phyloP scores from a whole-genome alignment of 2,888 invertebrate genomes.

The Tolmerus cingulatus region DNA sequence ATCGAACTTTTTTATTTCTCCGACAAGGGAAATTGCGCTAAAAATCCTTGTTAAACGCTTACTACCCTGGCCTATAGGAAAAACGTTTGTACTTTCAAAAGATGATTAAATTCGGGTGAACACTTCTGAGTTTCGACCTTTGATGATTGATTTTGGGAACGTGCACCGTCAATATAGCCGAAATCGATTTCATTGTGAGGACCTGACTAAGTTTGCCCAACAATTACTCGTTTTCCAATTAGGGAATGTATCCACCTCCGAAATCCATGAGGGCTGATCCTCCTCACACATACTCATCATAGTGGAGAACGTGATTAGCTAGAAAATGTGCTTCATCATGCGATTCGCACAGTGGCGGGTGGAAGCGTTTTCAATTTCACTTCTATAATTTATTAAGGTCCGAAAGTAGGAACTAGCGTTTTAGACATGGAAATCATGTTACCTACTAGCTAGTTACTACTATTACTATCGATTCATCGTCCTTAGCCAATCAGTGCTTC shows the following conservation, averaged over 20 bases:
- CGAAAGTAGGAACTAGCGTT: background rate
- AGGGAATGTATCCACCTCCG: background rate
- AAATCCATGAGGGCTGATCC: background rate
- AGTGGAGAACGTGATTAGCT: background rate
- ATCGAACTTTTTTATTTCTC: background rate
- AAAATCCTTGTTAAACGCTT: background rate
- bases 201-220: background rate
- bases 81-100: background rate
- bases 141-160: background rate
- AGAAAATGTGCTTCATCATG: background rate
- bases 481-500: background rate
- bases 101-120: background rate
- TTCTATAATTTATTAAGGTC: background rate
- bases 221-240: background rate
- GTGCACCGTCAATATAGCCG: background rate
- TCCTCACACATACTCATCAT: background rate
- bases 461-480: background rate
- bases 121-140: background rate
- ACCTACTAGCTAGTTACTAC: background rate
- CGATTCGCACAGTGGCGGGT: background rate
- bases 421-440: background rate
- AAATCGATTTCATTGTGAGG: background rate
- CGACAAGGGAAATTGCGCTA: background rate
- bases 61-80: background rate
- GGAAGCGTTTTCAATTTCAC: background rate